phyloP scores from a whole-genome alignment of 2,113 vertebrate genomes.

The Deroptyus accipitrinus region DNA sequence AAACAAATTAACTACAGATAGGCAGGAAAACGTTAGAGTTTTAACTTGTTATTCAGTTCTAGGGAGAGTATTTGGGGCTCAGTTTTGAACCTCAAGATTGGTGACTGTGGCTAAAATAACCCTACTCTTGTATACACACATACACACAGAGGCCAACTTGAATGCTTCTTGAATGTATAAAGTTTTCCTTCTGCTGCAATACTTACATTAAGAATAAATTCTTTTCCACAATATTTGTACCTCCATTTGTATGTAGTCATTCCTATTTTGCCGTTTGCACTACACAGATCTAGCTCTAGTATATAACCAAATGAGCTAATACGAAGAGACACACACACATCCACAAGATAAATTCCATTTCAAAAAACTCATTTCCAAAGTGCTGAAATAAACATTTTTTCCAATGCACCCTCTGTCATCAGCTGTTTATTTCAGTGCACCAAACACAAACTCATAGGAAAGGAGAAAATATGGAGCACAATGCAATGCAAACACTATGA shows the following conservation, averaged over 20 bases:
- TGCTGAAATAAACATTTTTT: conserved; percentile 40
- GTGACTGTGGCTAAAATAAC: neutral
- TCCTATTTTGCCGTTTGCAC: neutral
- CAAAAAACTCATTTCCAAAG: conserved; percentile 54
- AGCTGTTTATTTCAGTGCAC: neutral
- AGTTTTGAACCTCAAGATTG: neutral
- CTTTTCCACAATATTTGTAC: neutral
- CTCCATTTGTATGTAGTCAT: neutral
- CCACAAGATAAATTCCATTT: conserved; percentile 41
- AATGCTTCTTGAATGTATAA: neutral
- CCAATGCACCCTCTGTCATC: neutral
- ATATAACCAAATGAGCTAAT: neutral
- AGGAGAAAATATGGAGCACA: neutral
- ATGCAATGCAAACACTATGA: neutral
- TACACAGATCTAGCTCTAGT: neutral
- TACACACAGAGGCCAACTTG: neutral
- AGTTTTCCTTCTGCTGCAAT: neutral
- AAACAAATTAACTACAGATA: neutral
- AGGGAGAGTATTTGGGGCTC: neutral
- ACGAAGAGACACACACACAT: neutral
- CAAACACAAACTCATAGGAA: neutral
- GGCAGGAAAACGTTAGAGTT: neutral
- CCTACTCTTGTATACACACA: neutral
- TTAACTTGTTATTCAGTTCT: neutral
- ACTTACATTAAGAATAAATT: neutral